Base-by-base conservation (phyloP, 2,888 invertebrate species). In the Cactoblastis cactorum region DNA sequence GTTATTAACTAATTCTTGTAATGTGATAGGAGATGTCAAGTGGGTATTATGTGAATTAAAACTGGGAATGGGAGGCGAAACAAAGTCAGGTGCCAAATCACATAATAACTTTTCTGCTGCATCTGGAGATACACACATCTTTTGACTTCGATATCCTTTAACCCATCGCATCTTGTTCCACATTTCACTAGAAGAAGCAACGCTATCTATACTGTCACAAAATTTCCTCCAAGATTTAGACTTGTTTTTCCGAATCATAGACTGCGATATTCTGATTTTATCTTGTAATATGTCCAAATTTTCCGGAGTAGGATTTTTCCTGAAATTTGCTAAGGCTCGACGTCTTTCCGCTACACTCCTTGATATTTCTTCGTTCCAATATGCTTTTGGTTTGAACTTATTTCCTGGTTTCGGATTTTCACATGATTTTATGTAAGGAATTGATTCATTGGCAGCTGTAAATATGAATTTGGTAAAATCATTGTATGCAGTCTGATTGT, bases 341-440 rank as follows among this genome's bases (percentile, higher is more conserved):
- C 61, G 39, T 4, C 63, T 57, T 46, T 58, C 48, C 1, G 61
- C 63, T 2, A 66, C 56, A 8, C 45, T 32, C 51, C 54, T 58
- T 2, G 65, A 65, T 8, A 67, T 18, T 3, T 38, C 28, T 22
- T 49, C 2, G 32, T 50, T 57, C 65, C 66, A 70, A 43, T 63
- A 69, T 3, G 53, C 47, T 53, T 63, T 65, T 0, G 61, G 60
- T 0, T 2, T 43, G 52, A 66, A 65, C 4, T 35, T 35, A 15
- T 35, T 3, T 2, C 52, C 57, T 18, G 1, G 38, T 2, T 11
- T 11, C 0, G 62, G 56, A 43, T 62, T 53, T 12, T 39, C 9
- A 47, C 49, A 46, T 6, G 55, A 19, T 45, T 58, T 60, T 28
- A 52, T 49, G 4, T 6, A 28, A 1, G 62, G 59, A 14, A 63